Evolutionary conservation across 2,113 vertebrate genomes (phyloP).

Genomic region (Cinclus mexicanus): DNA sequence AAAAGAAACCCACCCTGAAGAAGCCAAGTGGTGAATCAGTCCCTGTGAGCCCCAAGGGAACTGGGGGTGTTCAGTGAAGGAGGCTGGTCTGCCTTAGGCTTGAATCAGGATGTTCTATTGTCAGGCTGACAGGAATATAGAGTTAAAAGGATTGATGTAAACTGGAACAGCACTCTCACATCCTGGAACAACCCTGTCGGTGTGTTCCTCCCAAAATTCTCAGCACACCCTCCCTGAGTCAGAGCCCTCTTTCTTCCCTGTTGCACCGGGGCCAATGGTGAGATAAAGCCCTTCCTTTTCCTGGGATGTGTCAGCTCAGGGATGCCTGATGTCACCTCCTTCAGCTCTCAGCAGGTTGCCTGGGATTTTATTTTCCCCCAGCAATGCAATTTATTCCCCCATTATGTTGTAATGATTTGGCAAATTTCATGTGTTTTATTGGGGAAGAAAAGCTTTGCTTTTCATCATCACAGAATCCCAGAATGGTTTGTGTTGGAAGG

Average conservation of each 20-base stretch:
- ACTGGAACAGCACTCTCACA: background rate
- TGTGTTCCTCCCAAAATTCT: background rate
- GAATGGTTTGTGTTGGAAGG: background rate
- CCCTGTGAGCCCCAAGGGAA: background rate
- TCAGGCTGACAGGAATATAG: background rate
- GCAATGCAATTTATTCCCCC: background rate
- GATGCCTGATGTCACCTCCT: background rate
- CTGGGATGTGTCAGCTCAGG: background rate
- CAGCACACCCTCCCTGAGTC: constrained; percentile 40
- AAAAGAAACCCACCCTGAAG: background rate
- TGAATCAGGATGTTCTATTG: background rate
- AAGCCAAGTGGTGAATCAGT: background rate
- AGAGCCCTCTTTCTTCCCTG: background rate
- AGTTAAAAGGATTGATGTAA: background rate
- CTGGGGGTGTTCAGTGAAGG: fast-evolving
- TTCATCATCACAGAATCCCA: background rate
- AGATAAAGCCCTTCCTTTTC: background rate
- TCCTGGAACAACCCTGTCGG: background rate
- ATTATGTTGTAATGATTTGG: background rate
- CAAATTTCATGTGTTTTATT: background rate
- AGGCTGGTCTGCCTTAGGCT: background rate
- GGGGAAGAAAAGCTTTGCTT: background rate
- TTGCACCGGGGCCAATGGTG: background rate
- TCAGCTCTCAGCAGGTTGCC: background rate
- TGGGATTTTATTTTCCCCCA: background rate